Percentiles rank a stretch among this genome's conserved stretches.
These are phyloP conservation scores for Ceratotherium simum DNA, from an alignment of 2,113 vertebrate species.

Conservation along the genomic window DNA sequence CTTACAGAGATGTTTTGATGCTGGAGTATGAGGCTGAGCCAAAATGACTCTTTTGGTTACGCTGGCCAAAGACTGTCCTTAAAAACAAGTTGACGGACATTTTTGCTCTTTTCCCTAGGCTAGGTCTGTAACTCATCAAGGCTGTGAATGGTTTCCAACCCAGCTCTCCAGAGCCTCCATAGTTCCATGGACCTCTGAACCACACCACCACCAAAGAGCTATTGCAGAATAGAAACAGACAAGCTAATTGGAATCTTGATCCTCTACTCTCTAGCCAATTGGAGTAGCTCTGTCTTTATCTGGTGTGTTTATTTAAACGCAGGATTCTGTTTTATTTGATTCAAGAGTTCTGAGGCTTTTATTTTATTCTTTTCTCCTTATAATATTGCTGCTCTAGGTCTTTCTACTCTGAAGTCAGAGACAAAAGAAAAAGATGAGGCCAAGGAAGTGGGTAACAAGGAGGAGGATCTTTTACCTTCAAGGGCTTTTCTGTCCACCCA, in stretches of 20 bases:
- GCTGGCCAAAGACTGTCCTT: neutral
- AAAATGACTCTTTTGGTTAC: neutral
- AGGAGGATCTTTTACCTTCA: too few relatives aligned
- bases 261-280: too few relatives aligned
- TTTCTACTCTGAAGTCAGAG: neutral
- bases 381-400: neutral
- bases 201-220: too few relatives aligned
- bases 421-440: too few relatives aligned
- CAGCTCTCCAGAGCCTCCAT: neutral
- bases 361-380: neutral
- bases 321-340: neutral
- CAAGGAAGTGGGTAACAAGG: neutral
- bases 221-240: neutral
- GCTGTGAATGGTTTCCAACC: rapidly evolving
- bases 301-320: neutral
- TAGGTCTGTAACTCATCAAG: neutral
- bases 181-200: neutral
- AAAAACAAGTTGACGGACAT: too few relatives aligned
- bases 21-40: neutral
- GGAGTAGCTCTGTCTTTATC: neutral
- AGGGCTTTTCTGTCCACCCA: rapidly evolving
- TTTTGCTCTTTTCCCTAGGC: neutral
- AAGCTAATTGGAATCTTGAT: too few relatives aligned
- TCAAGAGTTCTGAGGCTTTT: neutral
- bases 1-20: neutral